Conservation (phyloP, 92 coral and sea anemone genomes). For the Porites evermanni region DNA sequence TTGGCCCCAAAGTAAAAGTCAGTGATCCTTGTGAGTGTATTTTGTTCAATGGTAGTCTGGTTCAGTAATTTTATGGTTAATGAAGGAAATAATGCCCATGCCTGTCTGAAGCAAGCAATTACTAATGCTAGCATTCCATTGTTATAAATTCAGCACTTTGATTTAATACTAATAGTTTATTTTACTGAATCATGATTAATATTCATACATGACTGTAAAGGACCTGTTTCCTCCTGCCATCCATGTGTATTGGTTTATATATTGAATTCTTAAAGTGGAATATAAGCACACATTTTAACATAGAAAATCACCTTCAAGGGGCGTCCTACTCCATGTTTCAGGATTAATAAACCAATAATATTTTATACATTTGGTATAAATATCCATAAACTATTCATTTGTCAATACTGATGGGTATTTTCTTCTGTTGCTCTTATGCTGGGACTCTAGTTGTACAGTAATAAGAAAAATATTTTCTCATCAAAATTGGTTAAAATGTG, state of each 20-base stretch:
- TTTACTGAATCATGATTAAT: constrained; percentile 30
- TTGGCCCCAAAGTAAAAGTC: constrained; percentile 41
- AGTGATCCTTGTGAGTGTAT: constrained; percentile 42
- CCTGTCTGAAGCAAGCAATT: constrained; percentile 35
- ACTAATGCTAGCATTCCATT: constrained; percentile 1
- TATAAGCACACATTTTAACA: too few species aligned
- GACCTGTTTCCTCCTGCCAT: too few species aligned
- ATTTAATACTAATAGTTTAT: neutral
- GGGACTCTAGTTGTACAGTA: constrained; percentile 25
- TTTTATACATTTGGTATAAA: too few species aligned
- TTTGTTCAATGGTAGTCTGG: constrained; percentile 43
- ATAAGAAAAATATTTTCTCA: neutral
- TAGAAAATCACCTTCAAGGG: too few species aligned
- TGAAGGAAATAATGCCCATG: constrained; percentile 38
- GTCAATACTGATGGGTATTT: constrained; percentile 22
- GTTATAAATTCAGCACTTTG: neutral
- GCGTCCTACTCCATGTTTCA: too few species aligned
- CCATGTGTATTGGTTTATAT: too few species aligned
- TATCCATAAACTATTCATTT: too few species aligned
- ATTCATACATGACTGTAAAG: constrained; percentile 25
- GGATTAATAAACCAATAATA: too few species aligned
- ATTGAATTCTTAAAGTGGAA: too few species aligned
- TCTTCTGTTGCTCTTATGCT: constrained; percentile 34
- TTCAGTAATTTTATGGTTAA: constrained; percentile 42
- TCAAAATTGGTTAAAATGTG: constrained; percentile 1